phyloP scores from a whole-genome alignment of 2,113 vertebrate species.

The Chunga burmeisteri region DNA sequence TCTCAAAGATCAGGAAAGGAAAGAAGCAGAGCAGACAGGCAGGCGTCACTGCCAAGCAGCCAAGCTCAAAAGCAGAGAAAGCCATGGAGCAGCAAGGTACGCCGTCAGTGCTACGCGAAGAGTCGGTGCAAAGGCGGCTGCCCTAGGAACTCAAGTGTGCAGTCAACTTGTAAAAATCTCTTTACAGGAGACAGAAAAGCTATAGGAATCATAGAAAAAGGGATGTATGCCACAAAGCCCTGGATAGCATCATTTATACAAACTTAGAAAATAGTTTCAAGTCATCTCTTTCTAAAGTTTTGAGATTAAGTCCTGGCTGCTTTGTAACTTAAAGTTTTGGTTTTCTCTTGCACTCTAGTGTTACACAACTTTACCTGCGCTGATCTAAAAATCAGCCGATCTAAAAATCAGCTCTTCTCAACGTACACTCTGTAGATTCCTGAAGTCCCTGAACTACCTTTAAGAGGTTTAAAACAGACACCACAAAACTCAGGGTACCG shows the following conservation, averaged over 20 bases:
- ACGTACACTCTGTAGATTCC: not conserved
- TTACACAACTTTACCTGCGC: not conserved
- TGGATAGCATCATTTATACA: not conserved
- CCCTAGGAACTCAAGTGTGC: not conserved
- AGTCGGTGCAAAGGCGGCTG: no score
- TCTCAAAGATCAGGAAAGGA: not conserved
- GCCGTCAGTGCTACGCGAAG: fast-evolving
- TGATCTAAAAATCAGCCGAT: not conserved
- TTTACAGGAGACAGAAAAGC: not conserved
- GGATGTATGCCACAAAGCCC: not conserved
- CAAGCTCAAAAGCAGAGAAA: not conserved
- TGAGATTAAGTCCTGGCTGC: not conserved
- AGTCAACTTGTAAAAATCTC: not conserved
- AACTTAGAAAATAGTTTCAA: not conserved
- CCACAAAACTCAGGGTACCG: not conserved
- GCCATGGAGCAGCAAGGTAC: not conserved
- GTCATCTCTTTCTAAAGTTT: not conserved
- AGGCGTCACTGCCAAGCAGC: not conserved
- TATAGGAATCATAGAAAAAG: no score
- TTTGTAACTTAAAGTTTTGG: not conserved
- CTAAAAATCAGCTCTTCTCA: not conserved
- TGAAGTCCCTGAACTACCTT: not conserved
- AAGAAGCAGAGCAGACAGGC: not conserved
- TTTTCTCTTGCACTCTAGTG: not conserved
- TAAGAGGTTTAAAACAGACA: not conserved